Evolutionary conservation across 2,888 invertebrate genomes (phyloP).

Genomic region (Heliconius ethilla): DNA sequence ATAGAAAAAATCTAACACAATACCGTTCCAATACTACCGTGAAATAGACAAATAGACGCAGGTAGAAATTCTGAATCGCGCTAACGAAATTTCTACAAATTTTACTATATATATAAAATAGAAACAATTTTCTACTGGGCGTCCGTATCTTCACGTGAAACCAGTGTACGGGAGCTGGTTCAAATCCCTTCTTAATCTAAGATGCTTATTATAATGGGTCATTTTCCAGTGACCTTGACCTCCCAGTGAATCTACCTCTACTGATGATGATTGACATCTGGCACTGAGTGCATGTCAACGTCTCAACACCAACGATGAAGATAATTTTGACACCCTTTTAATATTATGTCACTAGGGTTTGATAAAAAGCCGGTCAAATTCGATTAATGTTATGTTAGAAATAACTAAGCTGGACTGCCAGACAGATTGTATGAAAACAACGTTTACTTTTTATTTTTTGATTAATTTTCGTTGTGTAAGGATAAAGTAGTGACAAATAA

Average conservation of each 20-base stretch:
- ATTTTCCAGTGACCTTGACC: constrained; percentile 48
- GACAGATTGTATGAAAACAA: constrained; percentile 1
- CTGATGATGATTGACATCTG: constrained; percentile 60
- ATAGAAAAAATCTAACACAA: constrained; percentile 29
- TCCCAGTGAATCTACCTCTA: constrained; percentile 69
- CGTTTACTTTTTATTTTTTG: neutral
- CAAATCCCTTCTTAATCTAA: constrained; percentile 51
- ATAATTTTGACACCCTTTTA: constrained; percentile 71
- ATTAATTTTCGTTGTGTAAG: neutral
- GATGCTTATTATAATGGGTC: constrained; percentile 34
- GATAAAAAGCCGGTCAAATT: neutral
- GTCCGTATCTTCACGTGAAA: constrained; percentile 76
- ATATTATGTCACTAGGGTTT: constrained; percentile 3
- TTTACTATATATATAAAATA: constrained; percentile 49
- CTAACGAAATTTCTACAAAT: constrained; percentile 57
- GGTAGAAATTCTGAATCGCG: constrained; percentile 67
- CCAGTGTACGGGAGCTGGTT: constrained; percentile 68
- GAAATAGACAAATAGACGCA: constrained; percentile 55
- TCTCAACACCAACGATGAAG: constrained; percentile 67
- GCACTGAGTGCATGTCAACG: constrained; percentile 69
- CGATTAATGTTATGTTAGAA: neutral
- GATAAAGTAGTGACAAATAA: neutral
- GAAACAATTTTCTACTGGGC: constrained; percentile 48
- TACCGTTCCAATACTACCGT: constrained; percentile 27
- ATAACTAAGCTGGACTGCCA: neutral